Evolutionary conservation across 2,797 vertebrate genomes (phyloP).

Genomic region (Potorous gilbertii): DNA sequence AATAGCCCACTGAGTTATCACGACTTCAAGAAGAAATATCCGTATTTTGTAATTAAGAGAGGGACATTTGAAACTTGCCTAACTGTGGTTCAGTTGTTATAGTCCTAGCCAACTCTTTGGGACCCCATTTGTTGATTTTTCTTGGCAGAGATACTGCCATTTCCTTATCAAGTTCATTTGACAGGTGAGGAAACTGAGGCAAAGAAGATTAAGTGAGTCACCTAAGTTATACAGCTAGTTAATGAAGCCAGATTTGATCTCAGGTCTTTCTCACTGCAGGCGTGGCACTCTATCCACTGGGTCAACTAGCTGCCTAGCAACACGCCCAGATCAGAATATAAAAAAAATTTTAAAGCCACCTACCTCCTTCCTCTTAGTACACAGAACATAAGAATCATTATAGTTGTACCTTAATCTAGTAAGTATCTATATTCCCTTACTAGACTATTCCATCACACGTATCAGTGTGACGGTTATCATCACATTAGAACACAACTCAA

Average conservation of each 20-base stretch:
- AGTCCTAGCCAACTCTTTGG: too few relatives aligned
- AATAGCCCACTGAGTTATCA: neutral
- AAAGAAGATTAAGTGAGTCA: neutral
- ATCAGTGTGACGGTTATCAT: neutral
- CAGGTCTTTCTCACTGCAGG: neutral
- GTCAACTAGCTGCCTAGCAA: neutral
- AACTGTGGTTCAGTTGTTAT: neutral
- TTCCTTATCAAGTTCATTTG: neutral
- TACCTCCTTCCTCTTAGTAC: neutral
- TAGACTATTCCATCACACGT: neutral
- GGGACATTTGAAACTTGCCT: slow-evolving; percentile 6
- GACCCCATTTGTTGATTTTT: too few relatives aligned
- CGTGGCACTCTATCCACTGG: neutral
- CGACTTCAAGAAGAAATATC: neutral
- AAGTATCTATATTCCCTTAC: slow-evolving; percentile 31
- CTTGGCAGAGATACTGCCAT: neutral
- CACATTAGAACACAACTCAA: slow-evolving; percentile 38
- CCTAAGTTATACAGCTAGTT: neutral
- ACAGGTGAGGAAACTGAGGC: neutral
- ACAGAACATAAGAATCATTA: neutral
- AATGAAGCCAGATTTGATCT: neutral
- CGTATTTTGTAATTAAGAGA: slow-evolving; percentile 14
- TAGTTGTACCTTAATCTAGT: neutral
- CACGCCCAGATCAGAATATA: neutral
- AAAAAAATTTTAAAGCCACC: neutral